These are phyloP conservation scores for Ophion ellenae DNA, from an alignment of 2,888 invertebrate genomes.

Conservation along the genomic window DNA sequence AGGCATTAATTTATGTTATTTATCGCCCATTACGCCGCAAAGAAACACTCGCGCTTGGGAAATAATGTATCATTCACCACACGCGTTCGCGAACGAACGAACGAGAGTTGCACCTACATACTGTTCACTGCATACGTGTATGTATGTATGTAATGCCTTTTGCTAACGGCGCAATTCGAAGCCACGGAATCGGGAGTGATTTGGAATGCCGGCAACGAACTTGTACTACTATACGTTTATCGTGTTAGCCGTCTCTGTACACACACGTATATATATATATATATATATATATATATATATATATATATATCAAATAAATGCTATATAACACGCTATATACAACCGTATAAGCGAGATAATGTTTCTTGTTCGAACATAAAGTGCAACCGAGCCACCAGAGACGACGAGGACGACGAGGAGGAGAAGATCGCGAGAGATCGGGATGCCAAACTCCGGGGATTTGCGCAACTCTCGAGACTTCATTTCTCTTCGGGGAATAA, in stretches of 20 bases:
- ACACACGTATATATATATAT: constrained; percentile 9
- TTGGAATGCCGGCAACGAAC: constrained; percentile 79
- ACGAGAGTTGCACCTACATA: constrained; percentile 53
- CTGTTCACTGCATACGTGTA: neutral
- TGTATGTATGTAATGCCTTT: constrained; percentile 33
- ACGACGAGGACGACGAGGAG: constrained; percentile 2
- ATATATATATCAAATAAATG: neutral
- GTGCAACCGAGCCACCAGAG: constrained; percentile 40
- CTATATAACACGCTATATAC: constrained; percentile 10
- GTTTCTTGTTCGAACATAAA: constrained; percentile 63
- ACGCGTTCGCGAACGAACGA: constrained; percentile 75
- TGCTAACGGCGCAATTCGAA: constrained; percentile 65
- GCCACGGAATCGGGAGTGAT: constrained; percentile 78
- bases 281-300: constrained; percentile 5
- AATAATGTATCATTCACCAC: constrained; percentile 83
- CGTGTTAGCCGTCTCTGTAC: constrained; percentile 48
- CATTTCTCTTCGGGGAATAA: constrained; percentile 44
- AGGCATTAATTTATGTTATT: constrained; percentile 84
- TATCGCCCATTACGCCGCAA: constrained; percentile 83
- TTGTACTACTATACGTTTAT: constrained; percentile 60
- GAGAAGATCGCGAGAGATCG: constrained; percentile 42
- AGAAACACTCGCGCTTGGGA: constrained; percentile 82
- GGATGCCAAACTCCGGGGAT: constrained; percentile 20
- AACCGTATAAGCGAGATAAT: constrained; percentile 57
- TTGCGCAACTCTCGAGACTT: constrained; percentile 48